phyloP scores from a whole-genome alignment of 1,140 invertebrate genomes.

The Drosophila bifasciata region DNA sequence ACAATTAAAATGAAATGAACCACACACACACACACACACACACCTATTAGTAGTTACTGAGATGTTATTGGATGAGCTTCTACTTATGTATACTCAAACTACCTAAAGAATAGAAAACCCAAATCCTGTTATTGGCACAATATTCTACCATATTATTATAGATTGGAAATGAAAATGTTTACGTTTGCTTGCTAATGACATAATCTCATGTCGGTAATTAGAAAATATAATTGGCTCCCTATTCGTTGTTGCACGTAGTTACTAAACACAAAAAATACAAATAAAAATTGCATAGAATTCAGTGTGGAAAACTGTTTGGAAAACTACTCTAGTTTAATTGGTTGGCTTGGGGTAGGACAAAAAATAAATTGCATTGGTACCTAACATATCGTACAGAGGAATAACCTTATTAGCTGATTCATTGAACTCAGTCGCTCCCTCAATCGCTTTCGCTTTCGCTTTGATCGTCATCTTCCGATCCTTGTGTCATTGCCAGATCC shows the following conservation, averaged over 20 bases:
- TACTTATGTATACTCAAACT: constrained; percentile 34
- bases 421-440: constrained; percentile 48
- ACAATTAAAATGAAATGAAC: constrained; percentile 43
- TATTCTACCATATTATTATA: constrained; percentile 39
- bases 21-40: constrained; percentile 28
- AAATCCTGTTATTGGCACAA: constrained; percentile 56
- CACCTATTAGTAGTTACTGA: constrained; percentile 51
- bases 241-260: constrained; percentile 75
- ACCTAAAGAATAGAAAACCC: background rate
- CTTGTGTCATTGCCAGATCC: constrained; percentile 41
- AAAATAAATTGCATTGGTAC: constrained; percentile 11
- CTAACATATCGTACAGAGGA: constrained; percentile 12
- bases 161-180: constrained; percentile 28
- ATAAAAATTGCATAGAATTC: constrained; percentile 47
- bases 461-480: constrained; percentile 37
- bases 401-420: constrained; percentile 30
- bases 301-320: constrained; percentile 62
- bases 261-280: constrained; percentile 55
- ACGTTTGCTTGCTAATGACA: constrained; percentile 62
- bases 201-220: constrained; percentile 50
- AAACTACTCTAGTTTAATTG: constrained; percentile 41
- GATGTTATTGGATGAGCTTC: constrained; percentile 35
- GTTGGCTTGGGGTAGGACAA: background rate
- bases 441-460: constrained; percentile 37
- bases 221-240: constrained; percentile 46